Evolutionary conservation across 2,113 vertebrate species (phyloP).

Genomic region (Amphilophus citrinellus): DNA sequence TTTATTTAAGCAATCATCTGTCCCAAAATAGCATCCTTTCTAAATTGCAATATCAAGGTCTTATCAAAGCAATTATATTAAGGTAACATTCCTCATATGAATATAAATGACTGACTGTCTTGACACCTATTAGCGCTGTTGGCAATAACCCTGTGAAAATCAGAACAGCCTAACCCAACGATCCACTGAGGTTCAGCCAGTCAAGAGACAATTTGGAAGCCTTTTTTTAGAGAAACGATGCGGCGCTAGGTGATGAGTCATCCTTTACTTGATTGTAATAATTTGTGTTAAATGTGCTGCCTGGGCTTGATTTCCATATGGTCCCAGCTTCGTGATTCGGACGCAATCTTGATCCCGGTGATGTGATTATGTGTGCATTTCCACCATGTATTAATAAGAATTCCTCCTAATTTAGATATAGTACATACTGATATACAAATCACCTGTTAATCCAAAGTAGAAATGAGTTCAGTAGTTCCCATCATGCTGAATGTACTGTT

Average conservation of each 20-base stretch:
- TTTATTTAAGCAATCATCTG: not conserved
- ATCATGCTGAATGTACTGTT: not conserved
- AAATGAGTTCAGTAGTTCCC: not conserved
- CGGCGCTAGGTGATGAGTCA: not conserved
- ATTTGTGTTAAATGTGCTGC: not conserved
- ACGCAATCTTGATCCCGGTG: not conserved
- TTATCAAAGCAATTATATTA: constrained; percentile 8
- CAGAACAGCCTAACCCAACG: not conserved
- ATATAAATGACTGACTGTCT: constrained; percentile 11
- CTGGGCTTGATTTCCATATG: not conserved
- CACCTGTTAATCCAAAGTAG: not conserved
- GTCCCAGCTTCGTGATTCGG: not conserved
- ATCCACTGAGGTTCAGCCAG: constrained; percentile 15
- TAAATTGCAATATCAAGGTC: not conserved
- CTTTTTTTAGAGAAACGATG: constrained; percentile 4
- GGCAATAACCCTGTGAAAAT: constrained; percentile 11
- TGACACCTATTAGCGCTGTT: not conserved
- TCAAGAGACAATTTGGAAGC: constrained; percentile 3
- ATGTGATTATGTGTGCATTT: not conserved
- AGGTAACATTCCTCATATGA: not conserved
- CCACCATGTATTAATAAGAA: not conserved
- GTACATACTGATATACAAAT: not conserved
- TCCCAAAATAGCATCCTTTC: constrained; percentile 16
- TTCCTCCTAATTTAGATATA: not conserved
- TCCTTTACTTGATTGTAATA: constrained; percentile 18